A percentile compares a stretch with the other conserved stretches of the same genome.
These are phyloP conservation scores for Proisotoma minuta DNA, from an alignment of 2,888 invertebrate genomes.

Conservation along the genomic window DNA sequence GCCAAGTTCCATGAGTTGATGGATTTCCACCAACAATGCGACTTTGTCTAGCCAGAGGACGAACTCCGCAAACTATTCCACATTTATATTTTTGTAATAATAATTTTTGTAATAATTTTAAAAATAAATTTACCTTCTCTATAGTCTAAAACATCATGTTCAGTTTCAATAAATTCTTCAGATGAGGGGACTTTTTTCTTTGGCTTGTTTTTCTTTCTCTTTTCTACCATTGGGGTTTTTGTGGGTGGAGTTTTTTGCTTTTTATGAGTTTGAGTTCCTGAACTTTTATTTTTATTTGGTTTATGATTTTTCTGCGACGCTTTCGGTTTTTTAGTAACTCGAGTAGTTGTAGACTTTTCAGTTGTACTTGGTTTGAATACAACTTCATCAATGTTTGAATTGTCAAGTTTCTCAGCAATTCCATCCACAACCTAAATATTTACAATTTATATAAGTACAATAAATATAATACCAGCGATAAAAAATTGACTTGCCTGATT, in stretches of 20 bases:
- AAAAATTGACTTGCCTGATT: constrained; percentile 28
- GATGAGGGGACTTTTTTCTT: neutral
- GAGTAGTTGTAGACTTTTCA: neutral
- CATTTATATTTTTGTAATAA: constrained; percentile 8
- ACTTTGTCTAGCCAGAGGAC: constrained; percentile 65
- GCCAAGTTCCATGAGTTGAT: constrained; percentile 62
- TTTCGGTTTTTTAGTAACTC: neutral
- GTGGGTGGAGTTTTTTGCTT: neutral
- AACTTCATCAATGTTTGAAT: constrained; percentile 26
- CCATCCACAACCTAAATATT: constrained; percentile 26
- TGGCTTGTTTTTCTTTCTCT: constrained; percentile 3
- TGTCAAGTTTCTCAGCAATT: constrained; percentile 29
- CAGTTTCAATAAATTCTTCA: neutral
- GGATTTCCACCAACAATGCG: constrained; percentile 86
- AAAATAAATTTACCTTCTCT: constrained; percentile 50
- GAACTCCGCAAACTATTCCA: constrained; percentile 75
- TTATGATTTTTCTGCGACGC: neutral
- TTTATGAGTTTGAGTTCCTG: neutral
- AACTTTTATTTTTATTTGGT: neutral
- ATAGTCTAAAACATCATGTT: constrained; percentile 51
- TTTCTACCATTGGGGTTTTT: neutral
- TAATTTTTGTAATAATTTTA: neutral
- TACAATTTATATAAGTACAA: neutral
- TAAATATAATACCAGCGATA: neutral
- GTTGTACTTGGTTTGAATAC: constrained; percentile 13